phyloP scores from a whole-genome alignment of 53 echinoderm and acorn worm genomes.

The Mesocentrotus franciscanus region DNA sequence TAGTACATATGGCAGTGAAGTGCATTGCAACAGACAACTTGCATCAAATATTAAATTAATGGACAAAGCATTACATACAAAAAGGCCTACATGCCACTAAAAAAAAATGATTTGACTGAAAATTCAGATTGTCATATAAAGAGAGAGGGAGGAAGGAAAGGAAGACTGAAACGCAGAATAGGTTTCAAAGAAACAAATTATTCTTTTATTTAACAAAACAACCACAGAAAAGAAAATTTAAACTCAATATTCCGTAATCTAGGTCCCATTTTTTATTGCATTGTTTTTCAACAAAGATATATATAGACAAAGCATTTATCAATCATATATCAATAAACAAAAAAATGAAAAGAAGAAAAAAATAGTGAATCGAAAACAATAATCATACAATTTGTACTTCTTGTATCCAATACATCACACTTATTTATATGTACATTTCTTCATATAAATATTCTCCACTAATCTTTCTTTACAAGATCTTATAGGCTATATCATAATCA shows the following conservation, averaged over 20 bases:
- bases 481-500: background rate
- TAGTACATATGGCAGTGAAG: too few species aligned
- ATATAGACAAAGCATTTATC: background rate
- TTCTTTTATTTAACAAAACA: background rate
- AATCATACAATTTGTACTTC: conserved; percentile 4
- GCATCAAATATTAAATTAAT: too few species aligned
- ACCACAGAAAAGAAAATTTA: background rate
- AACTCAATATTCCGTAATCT: background rate
- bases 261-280: background rate
- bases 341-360: conserved; percentile 18
- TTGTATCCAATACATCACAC: background rate
- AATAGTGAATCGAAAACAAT: background rate
- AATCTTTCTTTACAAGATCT: conserved; percentile 29
- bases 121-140: too few species aligned
- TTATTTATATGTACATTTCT: background rate
- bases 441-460: conserved; percentile 19
- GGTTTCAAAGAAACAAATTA: background rate
- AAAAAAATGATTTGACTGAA: too few species aligned
- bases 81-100: too few species aligned
- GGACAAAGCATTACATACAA: too few species aligned
- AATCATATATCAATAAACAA: background rate
- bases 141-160: too few species aligned
- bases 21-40: too few species aligned
- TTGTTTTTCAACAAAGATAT: conserved; percentile 12
- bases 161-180: too few species aligned